A percentile compares a stretch with the other conserved stretches of the same genome.
Evolutionary conservation across 2,113 vertebrate genomes (phyloP).

Genomic region (Periophthalmodon schlosseri): DNA sequence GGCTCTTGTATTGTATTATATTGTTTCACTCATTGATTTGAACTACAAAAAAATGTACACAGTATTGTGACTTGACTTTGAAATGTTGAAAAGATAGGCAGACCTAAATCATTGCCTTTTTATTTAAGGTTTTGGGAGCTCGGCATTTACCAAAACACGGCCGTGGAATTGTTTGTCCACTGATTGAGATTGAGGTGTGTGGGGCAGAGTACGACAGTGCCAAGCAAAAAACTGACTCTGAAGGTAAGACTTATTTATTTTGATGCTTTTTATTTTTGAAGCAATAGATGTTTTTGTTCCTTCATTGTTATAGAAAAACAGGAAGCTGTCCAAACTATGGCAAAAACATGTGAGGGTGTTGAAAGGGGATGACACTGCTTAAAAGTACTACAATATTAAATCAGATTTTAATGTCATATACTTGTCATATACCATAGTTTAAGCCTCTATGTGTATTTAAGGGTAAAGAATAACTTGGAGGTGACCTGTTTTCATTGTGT

Average conservation of each 20-base stretch:
- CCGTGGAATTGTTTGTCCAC: slow-evolving; percentile 92
- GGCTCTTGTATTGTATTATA: background rate
- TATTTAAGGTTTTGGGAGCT: slow-evolving; percentile 87
- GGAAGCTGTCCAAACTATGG: slow-evolving; percentile 49
- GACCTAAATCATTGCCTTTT: background rate
- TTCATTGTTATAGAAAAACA: slow-evolving; percentile 53
- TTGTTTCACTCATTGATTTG: background rate
- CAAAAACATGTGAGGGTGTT: slow-evolving; percentile 27
- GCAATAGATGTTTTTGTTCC: slow-evolving; percentile 23
- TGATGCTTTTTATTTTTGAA: background rate
- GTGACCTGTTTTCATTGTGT: too few species aligned
- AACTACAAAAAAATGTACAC: background rate
- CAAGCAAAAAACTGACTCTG: slow-evolving; percentile 95
- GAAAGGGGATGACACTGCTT: slow-evolving; percentile 21
- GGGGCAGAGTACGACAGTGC: slow-evolving; percentile 91
- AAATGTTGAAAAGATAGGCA: background rate
- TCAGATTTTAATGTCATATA: too few species aligned
- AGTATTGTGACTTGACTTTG: background rate
- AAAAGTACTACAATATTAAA: background rate
- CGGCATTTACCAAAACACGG: slow-evolving; percentile 96
- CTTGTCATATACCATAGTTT: too few species aligned
- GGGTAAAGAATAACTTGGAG: too few species aligned
- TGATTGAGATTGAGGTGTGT: slow-evolving; percentile 96
- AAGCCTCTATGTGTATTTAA: too few species aligned
- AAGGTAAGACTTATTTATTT: slow-evolving; percentile 75